Evolutionary conservation across 2,888 invertebrate species (phyloP), one percentile per base, ranked within the genome.

Genomic region (Terebella lapidaria): DNA sequence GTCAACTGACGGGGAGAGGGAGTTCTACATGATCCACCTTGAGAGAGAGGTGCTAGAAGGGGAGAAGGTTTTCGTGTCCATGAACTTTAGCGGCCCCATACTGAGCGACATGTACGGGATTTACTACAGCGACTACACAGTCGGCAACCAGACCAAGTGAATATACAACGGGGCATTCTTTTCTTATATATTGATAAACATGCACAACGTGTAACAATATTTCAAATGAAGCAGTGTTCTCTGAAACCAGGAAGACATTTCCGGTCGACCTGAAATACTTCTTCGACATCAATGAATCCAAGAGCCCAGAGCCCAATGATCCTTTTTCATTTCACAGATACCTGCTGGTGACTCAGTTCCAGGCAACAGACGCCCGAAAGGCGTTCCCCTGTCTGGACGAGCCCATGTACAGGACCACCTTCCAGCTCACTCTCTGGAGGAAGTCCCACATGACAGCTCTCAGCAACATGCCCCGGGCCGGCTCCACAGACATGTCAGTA

Each of bases 371-470:
- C 52, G 49, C 57, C 22, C 26, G 57, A 3, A 25, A 52, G 22
- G 30, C 57, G 3, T 57, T 57, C 57, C 57, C 57, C 5, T 57
- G 57, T 25, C 30, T 57, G 26, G 57, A 57, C 29, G 57, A 57
- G 42, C 57, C 57, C 15, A 4, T 3, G 5, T 27, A 52, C 5
- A 57, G 29, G 30, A 28, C 57, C 3, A 52, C 49, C 15, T 57
- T 57, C 25, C 27, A 57, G 20, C 22, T 57, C 10, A 27, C 57
- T 20, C 5, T 57, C 4, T 10, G 28, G 15, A 15, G 42, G 3
- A 25, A 57, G 29, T 3, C 15, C 4, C 28, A 4, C 29, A 28
- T 51, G 51, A 20, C n/a, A 5, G 57, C 57, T 15, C 28, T 57
- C 28, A 15, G 28, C 52, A 57, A 57, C 30, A 57, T 52, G 51